phyloP scores from a whole-genome alignment of 2,888 invertebrate genomes.

The Mactromeris polynyma region DNA sequence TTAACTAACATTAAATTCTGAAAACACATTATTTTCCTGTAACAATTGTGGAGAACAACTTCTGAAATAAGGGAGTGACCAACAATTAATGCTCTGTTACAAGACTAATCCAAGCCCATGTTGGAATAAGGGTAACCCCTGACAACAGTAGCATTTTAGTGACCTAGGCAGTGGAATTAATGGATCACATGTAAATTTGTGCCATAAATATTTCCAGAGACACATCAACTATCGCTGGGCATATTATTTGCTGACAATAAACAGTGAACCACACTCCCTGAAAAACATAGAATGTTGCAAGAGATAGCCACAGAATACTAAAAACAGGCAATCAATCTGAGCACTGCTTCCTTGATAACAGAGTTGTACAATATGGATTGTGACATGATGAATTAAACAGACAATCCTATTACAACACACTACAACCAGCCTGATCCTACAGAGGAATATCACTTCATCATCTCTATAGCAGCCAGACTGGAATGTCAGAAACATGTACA shows the following conservation, averaged over 20 bases:
- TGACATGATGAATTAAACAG: neutral
- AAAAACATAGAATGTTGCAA: neutral
- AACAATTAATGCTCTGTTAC: no score
- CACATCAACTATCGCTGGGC: neutral
- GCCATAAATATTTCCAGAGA: neutral
- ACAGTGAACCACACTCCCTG: neutral
- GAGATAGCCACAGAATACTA: neutral
- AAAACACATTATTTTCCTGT: no score
- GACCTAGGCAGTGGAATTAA: neutral
- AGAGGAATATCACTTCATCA: neutral
- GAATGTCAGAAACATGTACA: constrained; percentile 5
- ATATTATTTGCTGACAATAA: neutral
- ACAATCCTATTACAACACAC: neutral
- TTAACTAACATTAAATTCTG: no score
- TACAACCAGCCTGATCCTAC: neutral
- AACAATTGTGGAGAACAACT: no score
- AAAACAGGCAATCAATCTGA: neutral
- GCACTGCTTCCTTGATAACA: neutral
- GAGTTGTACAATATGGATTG: constrained; percentile 6
- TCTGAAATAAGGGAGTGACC: no score
- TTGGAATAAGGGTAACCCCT: no score
- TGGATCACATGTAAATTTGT: neutral
- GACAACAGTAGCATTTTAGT: no score
- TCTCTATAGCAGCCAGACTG: neutral
- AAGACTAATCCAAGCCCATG: no score